Conservation (phyloP, 2,113 vertebrate species). For the Proteles cristata region DNA sequence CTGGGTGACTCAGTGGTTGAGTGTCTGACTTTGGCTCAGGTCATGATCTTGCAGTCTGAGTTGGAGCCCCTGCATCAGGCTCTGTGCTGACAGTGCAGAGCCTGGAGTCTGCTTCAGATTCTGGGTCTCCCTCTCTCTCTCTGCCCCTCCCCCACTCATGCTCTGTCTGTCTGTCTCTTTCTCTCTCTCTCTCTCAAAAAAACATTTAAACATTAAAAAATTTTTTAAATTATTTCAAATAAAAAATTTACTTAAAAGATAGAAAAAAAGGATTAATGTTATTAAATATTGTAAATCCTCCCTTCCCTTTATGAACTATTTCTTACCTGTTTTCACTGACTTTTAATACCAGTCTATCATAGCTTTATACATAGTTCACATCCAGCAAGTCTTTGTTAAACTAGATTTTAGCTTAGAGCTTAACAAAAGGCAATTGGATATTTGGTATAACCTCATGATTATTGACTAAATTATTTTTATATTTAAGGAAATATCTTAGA, state of each 20-base stretch:
- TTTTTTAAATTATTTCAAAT: not conserved
- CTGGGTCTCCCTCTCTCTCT: too few relatives aligned
- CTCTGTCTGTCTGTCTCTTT: too few relatives aligned
- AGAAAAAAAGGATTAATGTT: not conserved
- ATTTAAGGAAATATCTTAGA: not conserved
- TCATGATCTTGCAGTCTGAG: too few relatives aligned
- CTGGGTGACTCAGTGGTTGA: too few relatives aligned
- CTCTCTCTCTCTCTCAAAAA: too few relatives aligned
- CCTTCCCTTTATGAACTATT: not conserved
- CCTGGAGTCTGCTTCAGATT: too few relatives aligned
- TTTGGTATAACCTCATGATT: conserved; percentile 6
- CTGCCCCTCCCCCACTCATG: too few relatives aligned
- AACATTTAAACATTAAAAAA: too few relatives aligned
- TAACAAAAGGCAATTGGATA: not conserved
- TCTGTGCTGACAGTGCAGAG: too few relatives aligned
- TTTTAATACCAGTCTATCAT: not conserved
- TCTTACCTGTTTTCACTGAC: not conserved
- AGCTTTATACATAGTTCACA: not conserved
- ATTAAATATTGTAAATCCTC: not conserved
- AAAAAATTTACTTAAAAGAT: not conserved
- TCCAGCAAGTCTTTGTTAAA: not conserved
- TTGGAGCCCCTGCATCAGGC: too few relatives aligned
- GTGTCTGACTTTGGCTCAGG: too few relatives aligned
- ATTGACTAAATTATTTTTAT: conserved; percentile 24
- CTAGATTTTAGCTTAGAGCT: conserved; percentile 8